Conservation (phyloP, 2,888 invertebrate genomes). For the Harpalus rubripes region DNA sequence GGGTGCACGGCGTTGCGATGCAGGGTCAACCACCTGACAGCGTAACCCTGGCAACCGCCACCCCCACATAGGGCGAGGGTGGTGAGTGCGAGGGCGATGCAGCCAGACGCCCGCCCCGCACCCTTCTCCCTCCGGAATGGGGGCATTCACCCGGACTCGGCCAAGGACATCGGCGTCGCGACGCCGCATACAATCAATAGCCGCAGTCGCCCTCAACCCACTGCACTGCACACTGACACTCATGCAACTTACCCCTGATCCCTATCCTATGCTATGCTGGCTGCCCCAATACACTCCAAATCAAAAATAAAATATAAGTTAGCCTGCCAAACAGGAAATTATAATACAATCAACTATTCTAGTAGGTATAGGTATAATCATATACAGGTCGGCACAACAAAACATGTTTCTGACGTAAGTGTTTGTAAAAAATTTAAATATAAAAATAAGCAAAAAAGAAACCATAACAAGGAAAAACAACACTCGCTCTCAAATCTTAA, state of each 20-base stretch:
- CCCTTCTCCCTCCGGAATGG: constrained; percentile 50
- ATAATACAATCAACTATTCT: constrained; percentile 28
- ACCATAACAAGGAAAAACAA: not conserved
- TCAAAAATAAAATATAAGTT: constrained; percentile 23
- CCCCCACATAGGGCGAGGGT: constrained; percentile 42
- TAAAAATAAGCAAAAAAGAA: constrained; percentile 13
- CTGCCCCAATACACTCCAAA: not conserved
- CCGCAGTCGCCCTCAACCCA: constrained; percentile 59
- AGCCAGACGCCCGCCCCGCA: constrained; percentile 30
- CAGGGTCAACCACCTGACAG: constrained; percentile 62
- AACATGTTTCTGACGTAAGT: constrained; percentile 32
- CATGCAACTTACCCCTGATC: not conserved
- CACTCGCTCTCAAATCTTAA: constrained; percentile 9
- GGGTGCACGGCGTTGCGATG: not conserved
- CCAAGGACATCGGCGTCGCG: constrained; percentile 73
- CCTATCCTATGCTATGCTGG: not conserved
- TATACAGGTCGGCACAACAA: constrained; percentile 4
- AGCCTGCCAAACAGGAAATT: constrained; percentile 31
- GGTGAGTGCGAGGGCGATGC: constrained; percentile 56
- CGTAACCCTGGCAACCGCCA: constrained; percentile 68
- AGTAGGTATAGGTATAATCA: not conserved
- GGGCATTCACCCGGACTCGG: constrained; percentile 78
- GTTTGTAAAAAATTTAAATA: constrained; percentile 35
- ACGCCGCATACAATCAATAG: constrained; percentile 47
- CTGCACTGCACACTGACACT: constrained; percentile 18